Percentiles rank a stretch among this genome's conserved stretches.
phyloP scores from a whole-genome alignment of 2,797 vertebrate genomes.

The Phalanger gymnotis region DNA sequence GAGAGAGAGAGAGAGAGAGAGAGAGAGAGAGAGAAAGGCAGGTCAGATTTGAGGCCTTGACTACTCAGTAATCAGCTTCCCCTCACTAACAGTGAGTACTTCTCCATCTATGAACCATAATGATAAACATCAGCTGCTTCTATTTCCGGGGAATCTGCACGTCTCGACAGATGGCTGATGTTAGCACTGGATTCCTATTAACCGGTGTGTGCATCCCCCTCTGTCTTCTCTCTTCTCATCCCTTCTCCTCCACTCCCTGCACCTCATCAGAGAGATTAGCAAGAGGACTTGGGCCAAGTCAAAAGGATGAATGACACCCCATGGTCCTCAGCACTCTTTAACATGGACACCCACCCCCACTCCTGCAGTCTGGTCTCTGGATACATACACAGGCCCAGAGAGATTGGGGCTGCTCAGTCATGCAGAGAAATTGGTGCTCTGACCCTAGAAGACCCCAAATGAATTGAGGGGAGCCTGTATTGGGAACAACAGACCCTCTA shows the following conservation, averaged over 20 bases:
- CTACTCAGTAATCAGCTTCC: not conserved
- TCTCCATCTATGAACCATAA: not conserved
- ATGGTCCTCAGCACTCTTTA: not conserved
- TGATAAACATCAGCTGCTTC: not conserved
- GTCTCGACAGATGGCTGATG: not conserved
- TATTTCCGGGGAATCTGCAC: not conserved
- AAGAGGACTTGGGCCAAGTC: not conserved
- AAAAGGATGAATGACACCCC: not conserved
- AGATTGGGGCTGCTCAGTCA: not conserved
- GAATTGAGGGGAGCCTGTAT: not conserved
- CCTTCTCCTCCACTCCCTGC: not conserved
- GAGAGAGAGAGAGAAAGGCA: not conserved
- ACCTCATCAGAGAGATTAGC: not conserved
- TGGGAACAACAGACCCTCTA: not conserved
- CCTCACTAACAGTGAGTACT: too few species aligned
- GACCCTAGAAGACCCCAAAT: conserved; percentile 2
- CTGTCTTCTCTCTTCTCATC: not conserved
- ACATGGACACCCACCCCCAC: not conserved
- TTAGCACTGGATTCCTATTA: not conserved
- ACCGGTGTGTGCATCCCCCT: not conserved
- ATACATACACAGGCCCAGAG: too few species aligned
- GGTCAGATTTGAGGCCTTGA: not conserved
- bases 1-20: too few species aligned
- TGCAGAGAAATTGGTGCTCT: not conserved
- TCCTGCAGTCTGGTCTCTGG: not conserved